Conservation (phyloP, 2,113 vertebrate genomes). For the Eidolon helvum region DNA sequence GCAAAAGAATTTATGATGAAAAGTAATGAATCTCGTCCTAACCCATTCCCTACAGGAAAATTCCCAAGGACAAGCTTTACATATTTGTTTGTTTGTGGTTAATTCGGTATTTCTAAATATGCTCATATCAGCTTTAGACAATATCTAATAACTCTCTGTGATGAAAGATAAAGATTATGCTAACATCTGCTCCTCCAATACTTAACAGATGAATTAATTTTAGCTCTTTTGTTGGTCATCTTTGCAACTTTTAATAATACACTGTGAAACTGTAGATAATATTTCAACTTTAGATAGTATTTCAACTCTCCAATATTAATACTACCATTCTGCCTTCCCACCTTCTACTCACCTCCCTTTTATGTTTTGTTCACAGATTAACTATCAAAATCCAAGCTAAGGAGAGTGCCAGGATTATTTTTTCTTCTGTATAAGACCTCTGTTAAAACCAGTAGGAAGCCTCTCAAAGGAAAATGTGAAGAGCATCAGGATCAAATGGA, state of each 20-base stretch:
- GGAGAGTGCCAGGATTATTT: not conserved
- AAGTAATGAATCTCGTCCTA: not conserved
- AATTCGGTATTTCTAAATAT: not conserved
- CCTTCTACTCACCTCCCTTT: not conserved
- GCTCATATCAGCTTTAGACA: not conserved
- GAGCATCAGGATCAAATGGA: not conserved
- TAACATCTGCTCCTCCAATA: not conserved
- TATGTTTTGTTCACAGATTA: not conserved
- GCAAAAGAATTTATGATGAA: not conserved
- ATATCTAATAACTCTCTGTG: not conserved
- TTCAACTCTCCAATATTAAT: not conserved
- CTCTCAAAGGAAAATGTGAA: not conserved
- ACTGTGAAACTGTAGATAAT: not conserved
- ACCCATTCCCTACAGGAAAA: not conserved
- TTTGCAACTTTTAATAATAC: conserved; percentile 40
- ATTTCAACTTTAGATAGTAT: not conserved
- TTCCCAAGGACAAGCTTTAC: not conserved
- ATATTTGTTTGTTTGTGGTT: conserved; percentile 15
- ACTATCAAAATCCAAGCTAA: not conserved
- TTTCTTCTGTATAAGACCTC: not conserved
- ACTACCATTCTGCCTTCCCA: not conserved
- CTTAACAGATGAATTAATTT: conserved; percentile 4
- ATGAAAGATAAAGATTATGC: not conserved
- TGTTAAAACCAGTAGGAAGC: not conserved
- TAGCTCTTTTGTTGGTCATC: not conserved